These are phyloP conservation scores for Ectemnius lituratus DNA, from an alignment of 2,888 invertebrate genomes.

Conservation along the genomic window DNA sequence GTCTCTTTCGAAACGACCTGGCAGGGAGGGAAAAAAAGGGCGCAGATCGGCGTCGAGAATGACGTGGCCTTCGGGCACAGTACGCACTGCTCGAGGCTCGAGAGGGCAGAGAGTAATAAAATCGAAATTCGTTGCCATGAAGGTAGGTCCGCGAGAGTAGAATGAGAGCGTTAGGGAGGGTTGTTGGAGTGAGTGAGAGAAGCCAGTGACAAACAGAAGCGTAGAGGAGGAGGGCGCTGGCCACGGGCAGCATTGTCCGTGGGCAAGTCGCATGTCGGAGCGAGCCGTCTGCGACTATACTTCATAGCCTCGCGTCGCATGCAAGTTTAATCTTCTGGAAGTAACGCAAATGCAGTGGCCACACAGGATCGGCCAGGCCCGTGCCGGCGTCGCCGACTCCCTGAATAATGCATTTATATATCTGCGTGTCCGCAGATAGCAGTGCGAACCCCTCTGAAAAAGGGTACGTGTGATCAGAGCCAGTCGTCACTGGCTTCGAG, in stretches of 20 bases:
- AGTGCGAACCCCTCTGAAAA: slow-evolving; percentile 57
- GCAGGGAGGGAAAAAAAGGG: neutral
- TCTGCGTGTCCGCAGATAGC: slow-evolving; percentile 60
- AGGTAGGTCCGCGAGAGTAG: neutral
- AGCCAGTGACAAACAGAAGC: slow-evolving; percentile 19
- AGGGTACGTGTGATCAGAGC: slow-evolving; percentile 52
- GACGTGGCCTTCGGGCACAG: slow-evolving; percentile 3
- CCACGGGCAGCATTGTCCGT: slow-evolving; percentile 68
- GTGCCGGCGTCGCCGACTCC: slow-evolving; percentile 20
- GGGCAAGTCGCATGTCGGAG: slow-evolving; percentile 72
- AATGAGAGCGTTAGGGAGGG: slow-evolving; percentile 4
- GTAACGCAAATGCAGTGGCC: slow-evolving; percentile 73
- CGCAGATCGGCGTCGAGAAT: neutral
- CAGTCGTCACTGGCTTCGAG: slow-evolving; percentile 54
- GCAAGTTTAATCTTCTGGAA: slow-evolving; percentile 77
- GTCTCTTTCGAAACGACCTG: no score
- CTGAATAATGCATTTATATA: slow-evolving; percentile 71
- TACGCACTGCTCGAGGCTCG: slow-evolving; percentile 8
- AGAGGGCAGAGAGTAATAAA: slow-evolving; percentile 55
- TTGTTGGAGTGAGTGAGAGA: slow-evolving; percentile 3
- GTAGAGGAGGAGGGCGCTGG: slow-evolving; percentile 42
- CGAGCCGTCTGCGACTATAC: slow-evolving; percentile 68
- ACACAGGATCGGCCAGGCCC: slow-evolving; percentile 29
- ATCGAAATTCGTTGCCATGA: slow-evolving; percentile 60
- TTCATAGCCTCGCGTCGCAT: slow-evolving; percentile 71